Base-by-base conservation (phyloP, 2,888 invertebrate genomes). In the Mystacides longicornis region DNA sequence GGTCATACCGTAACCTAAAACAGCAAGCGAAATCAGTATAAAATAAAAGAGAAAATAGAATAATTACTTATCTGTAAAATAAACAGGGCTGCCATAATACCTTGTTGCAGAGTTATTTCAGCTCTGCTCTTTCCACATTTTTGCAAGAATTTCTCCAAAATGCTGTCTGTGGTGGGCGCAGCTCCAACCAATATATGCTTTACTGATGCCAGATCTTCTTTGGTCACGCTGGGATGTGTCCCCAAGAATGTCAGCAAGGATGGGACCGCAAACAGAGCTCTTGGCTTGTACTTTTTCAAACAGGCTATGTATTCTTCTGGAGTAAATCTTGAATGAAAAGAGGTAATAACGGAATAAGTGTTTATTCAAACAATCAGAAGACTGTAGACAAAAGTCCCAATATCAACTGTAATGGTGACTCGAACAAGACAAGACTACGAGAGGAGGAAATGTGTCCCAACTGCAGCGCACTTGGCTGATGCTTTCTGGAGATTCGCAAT, bases 241-340 rank as follows among this genome's bases (percentile, higher is more conserved):
- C 86, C 85, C 55, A 92, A 68, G 69, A 89, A 89, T 2, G 87
- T 74, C 19, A 89, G 70, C 5, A 92, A 72, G 0, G 90, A 89
- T 0, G 92, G 90, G 1, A 90, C 91, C 2, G 87, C 80, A 65
- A 85, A 86, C 20, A 87, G 65, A 1, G 78, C 74, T 0, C 78
- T 78, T 0, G 86, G 86, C 65, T 77, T 71, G 66, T 82, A 81
- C 62, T 81, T 76, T 14, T 72, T 69, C 23, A 87, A 67, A 52
- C 82, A 81, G 64, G 81, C 81, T 2, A 89, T 71, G 68, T 87
- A 90, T 62, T 82, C 81, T 63, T 85, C 83, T 2, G 88, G 85
- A 0, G 86, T 83, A 65, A 90, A 90, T 66, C 78, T 80, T n/a
- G 22, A 56, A 55, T 37, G 27, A n/a, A n/a, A n/a, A n/a, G n/a